phyloP scores from a whole-genome alignment of 2,113 vertebrate species.

The Erpornis zantholeuca region DNA sequence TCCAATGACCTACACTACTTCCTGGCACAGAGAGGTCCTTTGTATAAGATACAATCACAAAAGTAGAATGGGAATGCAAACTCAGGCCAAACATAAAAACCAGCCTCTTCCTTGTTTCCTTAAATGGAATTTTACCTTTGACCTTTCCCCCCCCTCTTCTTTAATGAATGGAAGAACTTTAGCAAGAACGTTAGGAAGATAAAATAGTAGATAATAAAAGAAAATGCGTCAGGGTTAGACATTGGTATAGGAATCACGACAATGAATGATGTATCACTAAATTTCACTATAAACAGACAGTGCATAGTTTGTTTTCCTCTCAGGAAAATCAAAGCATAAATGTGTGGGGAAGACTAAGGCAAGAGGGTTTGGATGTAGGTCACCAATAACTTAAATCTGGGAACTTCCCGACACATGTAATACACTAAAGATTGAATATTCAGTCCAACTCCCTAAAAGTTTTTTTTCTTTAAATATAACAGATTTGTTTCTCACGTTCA shows the following conservation, averaged over 20 bases:
- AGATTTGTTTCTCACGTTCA: not conserved
- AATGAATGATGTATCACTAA: not conserved
- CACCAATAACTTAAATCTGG: not conserved
- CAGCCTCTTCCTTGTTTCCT: not conserved
- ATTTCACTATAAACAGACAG: not conserved
- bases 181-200: not conserved
- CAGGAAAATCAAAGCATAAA: not conserved
- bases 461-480: not conserved
- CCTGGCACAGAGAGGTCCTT: not conserved
- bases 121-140: not conserved
- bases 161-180: not conserved
- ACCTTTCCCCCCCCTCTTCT: rapidly evolving
- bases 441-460: not conserved
- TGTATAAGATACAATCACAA: not conserved
- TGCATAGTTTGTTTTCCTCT: not conserved
- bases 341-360: not conserved
- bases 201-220: not conserved
- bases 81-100: not conserved
- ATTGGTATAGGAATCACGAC: not conserved
- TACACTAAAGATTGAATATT: not conserved
- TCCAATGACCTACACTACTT: not conserved
- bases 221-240: not conserved
- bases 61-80: not conserved
- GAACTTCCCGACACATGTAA: not conserved
- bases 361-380: not conserved